These are phyloP conservation scores for Origma solitaria DNA, from an alignment of 2,113 vertebrate species.

Conservation along the genomic window DNA sequence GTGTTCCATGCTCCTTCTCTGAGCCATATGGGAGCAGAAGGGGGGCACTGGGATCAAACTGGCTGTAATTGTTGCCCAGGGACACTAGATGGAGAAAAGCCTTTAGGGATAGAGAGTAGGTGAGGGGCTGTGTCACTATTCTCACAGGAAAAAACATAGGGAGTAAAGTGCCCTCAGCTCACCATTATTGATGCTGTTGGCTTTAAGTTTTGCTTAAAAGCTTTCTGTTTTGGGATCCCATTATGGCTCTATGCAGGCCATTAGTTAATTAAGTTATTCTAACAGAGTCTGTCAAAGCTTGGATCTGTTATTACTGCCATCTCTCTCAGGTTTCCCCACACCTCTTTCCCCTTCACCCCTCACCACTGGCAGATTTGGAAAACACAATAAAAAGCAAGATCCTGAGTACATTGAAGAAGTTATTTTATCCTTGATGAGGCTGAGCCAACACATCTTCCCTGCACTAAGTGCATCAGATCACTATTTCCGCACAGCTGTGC, in stretches of 20 bases:
- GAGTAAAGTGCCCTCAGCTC: not conserved
- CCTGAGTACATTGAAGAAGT: not conserved
- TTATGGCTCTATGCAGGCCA: slow-evolving; percentile 52
- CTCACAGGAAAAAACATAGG: not conserved
- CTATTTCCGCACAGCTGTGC: not conserved
- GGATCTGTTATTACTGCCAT: slow-evolving; percentile 42
- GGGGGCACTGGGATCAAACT: not conserved
- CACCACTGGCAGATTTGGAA: not conserved
- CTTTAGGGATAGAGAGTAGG: not conserved
- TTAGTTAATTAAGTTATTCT: slow-evolving; percentile 71
- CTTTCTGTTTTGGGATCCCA: slow-evolving; percentile 44
- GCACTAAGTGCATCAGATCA: not conserved
- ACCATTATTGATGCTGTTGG: slow-evolving; percentile 45
- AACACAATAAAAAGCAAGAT: not conserved
- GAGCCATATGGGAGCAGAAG: not conserved
- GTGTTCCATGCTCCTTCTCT: too few species aligned
- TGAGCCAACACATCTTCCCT: not conserved
- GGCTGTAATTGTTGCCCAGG: slow-evolving; percentile 27
- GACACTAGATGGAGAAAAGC: slow-evolving; percentile 55
- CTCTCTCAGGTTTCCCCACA: not conserved
- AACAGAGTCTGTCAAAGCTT: slow-evolving; percentile 34
- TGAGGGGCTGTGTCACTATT: not conserved
- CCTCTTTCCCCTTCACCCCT: not conserved
- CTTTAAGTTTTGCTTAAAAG: slow-evolving; percentile 64
- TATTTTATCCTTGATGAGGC: not conserved